Evolutionary conservation across 2,113 vertebrate genomes (phyloP).

Genomic region (Trematocara variabile): DNA sequence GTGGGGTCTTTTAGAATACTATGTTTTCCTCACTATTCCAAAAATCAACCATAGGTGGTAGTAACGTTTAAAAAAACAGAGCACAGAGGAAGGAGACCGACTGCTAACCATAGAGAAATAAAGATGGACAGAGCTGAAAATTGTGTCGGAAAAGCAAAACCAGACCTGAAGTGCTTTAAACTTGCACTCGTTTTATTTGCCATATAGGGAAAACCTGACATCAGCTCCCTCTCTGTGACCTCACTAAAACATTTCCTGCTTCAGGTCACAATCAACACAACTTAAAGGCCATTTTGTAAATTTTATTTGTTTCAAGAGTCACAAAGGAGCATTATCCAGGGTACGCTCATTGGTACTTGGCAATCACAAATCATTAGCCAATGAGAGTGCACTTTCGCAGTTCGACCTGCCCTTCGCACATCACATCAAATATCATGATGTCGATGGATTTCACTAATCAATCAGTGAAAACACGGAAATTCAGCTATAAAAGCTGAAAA

Average conservation of each 20-base stretch:
- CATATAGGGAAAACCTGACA: not conserved
- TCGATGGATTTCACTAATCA: not conserved
- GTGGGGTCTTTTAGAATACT: not conserved
- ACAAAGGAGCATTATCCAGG: not conserved
- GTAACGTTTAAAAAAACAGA: not conserved
- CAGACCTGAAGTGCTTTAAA: not conserved
- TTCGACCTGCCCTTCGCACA: not conserved
- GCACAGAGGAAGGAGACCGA: rapidly evolving
- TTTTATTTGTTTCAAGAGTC: not conserved
- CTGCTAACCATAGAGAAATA: not conserved
- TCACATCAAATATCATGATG: rapidly evolving
- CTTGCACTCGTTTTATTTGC: rapidly evolving
- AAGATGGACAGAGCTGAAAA: not conserved
- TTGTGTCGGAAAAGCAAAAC: not conserved
- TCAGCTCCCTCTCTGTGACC: not conserved
- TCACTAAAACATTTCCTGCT: not conserved
- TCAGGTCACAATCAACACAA: not conserved
- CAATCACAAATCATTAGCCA: not conserved
- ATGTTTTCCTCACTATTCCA: not conserved
- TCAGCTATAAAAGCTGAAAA: not conserved
- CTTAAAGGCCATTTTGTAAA: not conserved
- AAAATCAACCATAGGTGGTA: not conserved
- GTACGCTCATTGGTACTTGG: not conserved
- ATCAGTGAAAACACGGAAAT: rapidly evolving
- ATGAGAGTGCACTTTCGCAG: not conserved